These are phyloP conservation scores for Sorex maritimensis DNA, from an alignment of 2,797 vertebrate species.

Conservation along the genomic window DNA sequence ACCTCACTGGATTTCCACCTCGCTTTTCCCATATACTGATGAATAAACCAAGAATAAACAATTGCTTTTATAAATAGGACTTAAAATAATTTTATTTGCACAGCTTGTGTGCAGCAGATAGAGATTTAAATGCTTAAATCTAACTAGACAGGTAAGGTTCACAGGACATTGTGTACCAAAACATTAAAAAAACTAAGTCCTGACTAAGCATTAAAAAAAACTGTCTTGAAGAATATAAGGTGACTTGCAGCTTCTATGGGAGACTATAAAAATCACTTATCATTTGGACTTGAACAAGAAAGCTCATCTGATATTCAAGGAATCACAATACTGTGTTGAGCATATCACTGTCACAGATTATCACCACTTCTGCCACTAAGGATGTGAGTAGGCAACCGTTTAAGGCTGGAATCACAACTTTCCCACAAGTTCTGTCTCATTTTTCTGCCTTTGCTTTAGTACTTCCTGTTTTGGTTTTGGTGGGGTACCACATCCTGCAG, in stretches of 20 bases:
- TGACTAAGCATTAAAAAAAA: not conserved
- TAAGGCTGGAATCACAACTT: not conserved
- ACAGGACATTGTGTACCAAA: not conserved
- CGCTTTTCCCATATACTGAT: conserved; percentile 1
- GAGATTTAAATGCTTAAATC: not conserved
- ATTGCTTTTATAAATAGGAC: not conserved
- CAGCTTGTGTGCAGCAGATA: not conserved
- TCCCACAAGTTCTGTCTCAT: not conserved
- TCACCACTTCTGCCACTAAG: not conserved
- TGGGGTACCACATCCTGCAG: too few relatives aligned
- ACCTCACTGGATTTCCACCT: not conserved
- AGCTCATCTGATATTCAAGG: not conserved
- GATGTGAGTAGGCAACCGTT: not conserved
- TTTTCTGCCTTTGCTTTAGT: not conserved
- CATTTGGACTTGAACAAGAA: not conserved
- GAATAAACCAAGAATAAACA: not conserved
- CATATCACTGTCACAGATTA: not conserved
- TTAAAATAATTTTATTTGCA: not conserved
- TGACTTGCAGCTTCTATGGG: not conserved
- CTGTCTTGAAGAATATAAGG: not conserved
- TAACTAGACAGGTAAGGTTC: not conserved
- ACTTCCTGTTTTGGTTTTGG: too few relatives aligned
- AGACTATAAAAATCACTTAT: not conserved
- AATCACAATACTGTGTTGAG: not conserved
- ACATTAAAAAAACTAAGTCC: not conserved